phyloP scores from a whole-genome alignment of 2,113 vertebrate genomes.

The Amazona vittata region DNA sequence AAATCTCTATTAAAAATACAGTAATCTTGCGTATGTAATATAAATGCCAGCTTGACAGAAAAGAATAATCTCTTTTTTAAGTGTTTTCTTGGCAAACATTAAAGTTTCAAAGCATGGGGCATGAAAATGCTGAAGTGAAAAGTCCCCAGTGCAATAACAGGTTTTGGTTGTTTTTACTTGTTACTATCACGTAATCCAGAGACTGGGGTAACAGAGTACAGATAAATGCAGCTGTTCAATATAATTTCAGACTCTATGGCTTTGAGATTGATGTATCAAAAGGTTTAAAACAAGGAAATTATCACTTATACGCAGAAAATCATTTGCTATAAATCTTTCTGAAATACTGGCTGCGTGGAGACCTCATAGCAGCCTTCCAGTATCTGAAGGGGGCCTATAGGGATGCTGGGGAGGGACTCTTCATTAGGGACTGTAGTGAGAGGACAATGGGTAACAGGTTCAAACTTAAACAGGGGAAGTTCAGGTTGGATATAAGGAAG shows the following conservation, averaged over 20 bases:
- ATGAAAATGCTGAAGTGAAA: neutral
- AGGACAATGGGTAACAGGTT: too few species aligned
- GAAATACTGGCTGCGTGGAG: neutral
- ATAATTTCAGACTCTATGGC: neutral
- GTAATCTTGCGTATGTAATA: neutral
- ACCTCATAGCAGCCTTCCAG: too few species aligned
- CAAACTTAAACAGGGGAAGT: too few species aligned
- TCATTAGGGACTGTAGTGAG: too few species aligned
- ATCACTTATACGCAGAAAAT: neutral
- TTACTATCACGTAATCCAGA: neutral
- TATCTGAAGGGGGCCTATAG: too few species aligned
- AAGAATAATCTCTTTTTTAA: neutral
- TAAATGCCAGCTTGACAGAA: neutral
- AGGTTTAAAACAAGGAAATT: neutral
- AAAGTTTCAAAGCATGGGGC: neutral
- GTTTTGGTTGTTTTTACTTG: neutral
- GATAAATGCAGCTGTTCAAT: neutral
- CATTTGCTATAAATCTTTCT: neutral
- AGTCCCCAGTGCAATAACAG: neutral
- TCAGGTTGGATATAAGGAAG: too few species aligned
- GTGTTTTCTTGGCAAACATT: neutral
- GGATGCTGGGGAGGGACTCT: too few species aligned
- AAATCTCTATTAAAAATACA: neutral
- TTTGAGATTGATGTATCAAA: neutral
- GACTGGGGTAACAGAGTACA: neutral